These are phyloP conservation scores for Dryobates pubescens DNA, from an alignment of 2,797 vertebrate species.

Conservation along the genomic window DNA sequence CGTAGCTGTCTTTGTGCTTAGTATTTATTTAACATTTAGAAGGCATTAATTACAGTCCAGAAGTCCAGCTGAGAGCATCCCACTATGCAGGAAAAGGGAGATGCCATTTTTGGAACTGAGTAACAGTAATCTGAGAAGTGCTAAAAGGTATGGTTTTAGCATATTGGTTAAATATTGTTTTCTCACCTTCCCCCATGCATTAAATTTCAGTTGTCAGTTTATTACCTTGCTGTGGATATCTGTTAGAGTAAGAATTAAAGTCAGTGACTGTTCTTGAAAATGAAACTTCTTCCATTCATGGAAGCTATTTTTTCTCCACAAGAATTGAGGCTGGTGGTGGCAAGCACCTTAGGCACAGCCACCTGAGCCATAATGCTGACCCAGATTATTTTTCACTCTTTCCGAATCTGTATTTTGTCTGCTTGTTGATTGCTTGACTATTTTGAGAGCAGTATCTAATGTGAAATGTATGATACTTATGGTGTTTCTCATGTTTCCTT, in stretches of 20 bases:
- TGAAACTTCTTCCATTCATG: neutral
- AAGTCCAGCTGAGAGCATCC: constrained; percentile 32
- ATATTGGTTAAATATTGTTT: neutral
- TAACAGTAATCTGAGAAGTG: neutral
- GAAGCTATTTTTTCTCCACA: neutral
- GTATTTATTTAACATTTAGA: constrained; percentile 2
- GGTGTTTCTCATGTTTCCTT: neutral
- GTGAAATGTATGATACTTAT: neutral
- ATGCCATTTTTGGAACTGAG: constrained; percentile 39
- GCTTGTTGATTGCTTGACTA: neutral
- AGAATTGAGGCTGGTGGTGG: neutral
- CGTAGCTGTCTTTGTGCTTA: neutral
- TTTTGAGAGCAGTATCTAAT: neutral
- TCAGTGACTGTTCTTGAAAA: neutral
- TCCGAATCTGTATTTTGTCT: neutral
- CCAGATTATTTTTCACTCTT: neutral
- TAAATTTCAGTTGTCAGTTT: constrained; percentile 7
- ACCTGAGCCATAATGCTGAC: neutral
- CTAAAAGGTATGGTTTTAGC: constrained; percentile 22
- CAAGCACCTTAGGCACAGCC: neutral
- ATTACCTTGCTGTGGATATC: neutral
- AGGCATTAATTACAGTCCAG: constrained; percentile 23
- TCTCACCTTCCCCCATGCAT: constrained; percentile 18
- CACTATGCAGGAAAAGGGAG: constrained; percentile 6
- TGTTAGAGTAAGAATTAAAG: constrained; percentile 1